Conservation (phyloP, 1,140 invertebrate genomes). For the Panagrolaimus sp. region DNA sequence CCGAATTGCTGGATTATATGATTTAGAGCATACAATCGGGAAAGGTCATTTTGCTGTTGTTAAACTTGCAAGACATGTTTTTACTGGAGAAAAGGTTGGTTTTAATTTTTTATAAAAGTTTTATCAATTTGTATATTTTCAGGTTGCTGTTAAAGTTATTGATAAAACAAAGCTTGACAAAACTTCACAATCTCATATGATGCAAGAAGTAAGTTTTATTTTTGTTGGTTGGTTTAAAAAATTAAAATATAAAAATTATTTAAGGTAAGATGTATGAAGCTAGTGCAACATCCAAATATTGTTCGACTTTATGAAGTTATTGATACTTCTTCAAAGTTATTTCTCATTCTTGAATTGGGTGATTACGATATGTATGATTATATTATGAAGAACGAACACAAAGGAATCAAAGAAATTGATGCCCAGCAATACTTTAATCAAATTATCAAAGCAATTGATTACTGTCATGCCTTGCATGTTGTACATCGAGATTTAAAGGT, state of each 20-base stretch:
- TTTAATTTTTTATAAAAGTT: constrained; percentile 22
- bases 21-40: constrained; percentile 58
- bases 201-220: constrained; percentile 70
- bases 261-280: constrained; percentile 85
- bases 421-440: constrained; percentile 81
- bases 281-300: constrained; percentile 96
- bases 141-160: constrained; percentile 73
- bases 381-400: constrained; percentile 87
- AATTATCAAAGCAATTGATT: constrained; percentile 92
- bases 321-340: constrained; percentile 74
- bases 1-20: constrained; percentile 54
- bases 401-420: constrained; percentile 67
- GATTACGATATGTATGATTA: constrained; percentile 93
- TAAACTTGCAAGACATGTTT: constrained; percentile 93
- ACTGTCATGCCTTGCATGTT: constrained; percentile 89
- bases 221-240: not conserved
- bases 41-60: constrained; percentile 85
- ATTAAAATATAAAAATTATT: constrained; percentile 57
- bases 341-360: constrained; percentile 87
- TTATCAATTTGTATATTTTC: constrained; percentile 20
- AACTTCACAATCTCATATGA: constrained; percentile 88
- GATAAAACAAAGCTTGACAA: constrained; percentile 96
- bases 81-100: constrained; percentile 94
- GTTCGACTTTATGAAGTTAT: constrained; percentile 97
- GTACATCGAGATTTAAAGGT: constrained; percentile 74